Percentiles rank a stretch among this genome's conserved stretches.
Evolutionary conservation across 2,888 invertebrate genomes (phyloP).

Genomic region (Monoplex corrugatus): DNA sequence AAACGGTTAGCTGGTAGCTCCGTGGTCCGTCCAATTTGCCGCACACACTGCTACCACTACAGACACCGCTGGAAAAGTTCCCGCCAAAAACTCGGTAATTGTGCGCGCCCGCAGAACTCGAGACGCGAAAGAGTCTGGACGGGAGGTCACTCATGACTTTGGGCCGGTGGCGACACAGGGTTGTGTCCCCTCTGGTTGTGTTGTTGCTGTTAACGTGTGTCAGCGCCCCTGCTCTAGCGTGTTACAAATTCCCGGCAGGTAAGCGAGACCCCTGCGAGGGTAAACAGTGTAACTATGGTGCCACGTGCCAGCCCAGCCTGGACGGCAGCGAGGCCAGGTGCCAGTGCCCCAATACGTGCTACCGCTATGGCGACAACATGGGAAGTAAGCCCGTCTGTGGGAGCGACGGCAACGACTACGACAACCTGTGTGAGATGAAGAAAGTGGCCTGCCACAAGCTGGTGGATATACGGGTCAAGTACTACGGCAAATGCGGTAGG

Average conservation of each 20-base stretch:
- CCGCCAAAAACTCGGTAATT: neutral
- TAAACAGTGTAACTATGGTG: constrained; percentile 87
- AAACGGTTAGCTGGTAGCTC: neutral
- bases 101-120: too few relatives aligned
- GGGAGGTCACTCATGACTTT: constrained; percentile 51
- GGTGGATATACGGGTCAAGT: constrained; percentile 81
- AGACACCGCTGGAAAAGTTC: neutral
- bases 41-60: constrained; percentile 1
- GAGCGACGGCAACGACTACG: constrained; percentile 83
- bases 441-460: constrained; percentile 81
- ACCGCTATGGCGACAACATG: constrained; percentile 91
- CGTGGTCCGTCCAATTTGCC: neutral
- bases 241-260: constrained; percentile 85
- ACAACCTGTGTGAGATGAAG: constrained; percentile 81
- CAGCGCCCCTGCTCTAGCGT: constrained; percentile 67
- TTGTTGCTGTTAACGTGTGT: neutral
- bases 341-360: constrained; percentile 90
- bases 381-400: constrained; percentile 91
- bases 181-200: neutral
- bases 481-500: constrained; percentile 83
- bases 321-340: constrained; percentile 90
- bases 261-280: constrained; percentile 88
- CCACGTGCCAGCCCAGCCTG: constrained; percentile 85
- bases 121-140: neutral
- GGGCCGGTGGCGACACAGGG: neutral